Base-by-base conservation (phyloP, 2,797 vertebrate species). In the Siniperca scherzeri region DNA sequence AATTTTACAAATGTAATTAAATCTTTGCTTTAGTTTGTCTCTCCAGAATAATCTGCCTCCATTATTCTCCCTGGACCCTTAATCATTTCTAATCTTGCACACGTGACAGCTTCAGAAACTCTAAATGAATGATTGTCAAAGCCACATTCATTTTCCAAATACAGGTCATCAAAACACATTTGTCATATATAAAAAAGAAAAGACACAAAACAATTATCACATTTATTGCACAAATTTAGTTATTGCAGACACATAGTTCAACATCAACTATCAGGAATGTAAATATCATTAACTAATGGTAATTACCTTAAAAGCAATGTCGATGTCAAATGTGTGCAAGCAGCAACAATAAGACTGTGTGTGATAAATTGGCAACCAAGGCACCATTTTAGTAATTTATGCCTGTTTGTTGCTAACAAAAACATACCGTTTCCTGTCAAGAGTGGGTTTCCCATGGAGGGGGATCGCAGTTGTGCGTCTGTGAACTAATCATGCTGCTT, bases 141-240 rank as follows among this genome's bases (percentile, higher is more conserved):
- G 3, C n/a, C 48, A 5, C 1, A 36, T 76, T 71, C 0, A 60
- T 76, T 73, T 70, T 42, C 25, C 27, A 61, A 25, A 50, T 33
- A 40, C 21, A 38, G 1, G 2, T 76, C 52, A 71, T 62, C 17
- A 44, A 42, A 81, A 69, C 55, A 75, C 40, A 80, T 77, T 78
- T 77, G 33, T 81, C 52, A 69, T n/a, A 12, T 57, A 30, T 69
- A 73, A 72, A 87, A 84, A 89, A 84, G 73, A 89, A 89, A 91
- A 81, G 87, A 95, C 91, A 93, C 93, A 77, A 90, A 86, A 85
- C 85, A 90, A 88, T 92, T 82, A 83, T 62, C 55, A 52, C 14
- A 69, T 95, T 95, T 95, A 95, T 95, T 95, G 79, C 83, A 89
- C 74, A 92, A 68, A 81, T 80, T 22, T 25, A 64, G 17, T 30